Evolutionary conservation across 2,113 vertebrate genomes (phyloP), one percentile per base, ranked within the genome.

Genomic region (Penelope pileata): DNA sequence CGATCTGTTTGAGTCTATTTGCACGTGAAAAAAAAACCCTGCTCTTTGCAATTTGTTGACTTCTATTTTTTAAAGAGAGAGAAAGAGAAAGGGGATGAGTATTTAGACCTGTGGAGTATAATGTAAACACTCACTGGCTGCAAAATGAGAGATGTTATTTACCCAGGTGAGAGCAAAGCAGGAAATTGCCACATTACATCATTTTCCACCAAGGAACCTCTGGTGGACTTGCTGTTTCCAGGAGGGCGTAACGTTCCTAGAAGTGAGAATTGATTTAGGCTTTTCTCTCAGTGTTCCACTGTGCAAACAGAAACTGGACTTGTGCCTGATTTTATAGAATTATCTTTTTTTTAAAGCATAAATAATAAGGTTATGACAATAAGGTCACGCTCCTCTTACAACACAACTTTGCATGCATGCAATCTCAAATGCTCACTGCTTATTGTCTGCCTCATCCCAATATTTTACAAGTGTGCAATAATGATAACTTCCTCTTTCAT

Each of bases 241-340:
- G 69, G 56, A 86, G 60, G 69, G 53, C 0, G 1, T 78, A 88
- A n/a, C 45, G 88, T 83, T 91, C 82, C 83, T 78, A 70, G 60
- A 86, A 88, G 83, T 72, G 91, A 94, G 70, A 96, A 96, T 38
- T 91, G 91, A 94, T 96, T 95, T 93, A 95, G 80, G 36, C 60
- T 93, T 90, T 90, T 86, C 73, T 84, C 43, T 91, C 93, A 78
- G 64, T 73, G 47, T 85, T 89, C 42, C 26, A n/a, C 32, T 64
- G n/a, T 60, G 48, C 76, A 83, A 94, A 80, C 43, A 93, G 50
- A 95, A 83, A 51, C 36, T 58, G 90, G 70, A 68, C 23, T 75
- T 83, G 30, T 86, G 79, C 88, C 90, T 74, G 38, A 81, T 66
- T 85, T 47, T 58, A 47, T 45, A 50, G 48, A 40, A 81, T 17